Evolutionary conservation across 1,140 invertebrate species (phyloP).

Genomic region (Drosophila micromelanica): DNA sequence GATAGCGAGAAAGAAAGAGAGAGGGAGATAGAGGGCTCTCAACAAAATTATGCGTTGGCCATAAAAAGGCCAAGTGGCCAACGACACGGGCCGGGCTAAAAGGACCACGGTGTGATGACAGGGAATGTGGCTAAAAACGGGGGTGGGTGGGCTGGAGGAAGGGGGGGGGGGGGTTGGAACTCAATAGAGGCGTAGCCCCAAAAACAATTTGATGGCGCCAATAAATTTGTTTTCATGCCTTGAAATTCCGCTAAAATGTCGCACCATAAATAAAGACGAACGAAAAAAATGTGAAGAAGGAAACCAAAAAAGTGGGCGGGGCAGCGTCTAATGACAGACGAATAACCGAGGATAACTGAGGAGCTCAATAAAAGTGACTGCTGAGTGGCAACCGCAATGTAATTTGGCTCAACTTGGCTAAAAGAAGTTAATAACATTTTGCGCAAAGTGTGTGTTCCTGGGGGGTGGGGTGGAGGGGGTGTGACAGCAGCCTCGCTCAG

Average conservation of each 20-base stretch:
- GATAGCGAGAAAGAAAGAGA: background rate
- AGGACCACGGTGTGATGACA: conserved; percentile 24
- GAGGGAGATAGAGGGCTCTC: conserved; percentile 39
- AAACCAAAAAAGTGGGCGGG: conserved; percentile 1
- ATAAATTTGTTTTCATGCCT: conserved; percentile 67
- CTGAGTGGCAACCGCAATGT: conserved; percentile 69
- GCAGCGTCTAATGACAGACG: conserved; percentile 23
- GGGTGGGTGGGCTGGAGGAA: background rate
- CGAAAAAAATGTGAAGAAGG: background rate
- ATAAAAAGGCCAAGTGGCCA: conserved; percentile 67
- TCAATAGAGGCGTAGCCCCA: conserved; percentile 28
- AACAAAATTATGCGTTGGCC: conserved; percentile 76
- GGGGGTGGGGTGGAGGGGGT: background rate
- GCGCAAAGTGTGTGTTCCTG: conserved; percentile 20
- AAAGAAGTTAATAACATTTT: conserved; percentile 81
- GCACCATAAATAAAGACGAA: conserved; percentile 66
- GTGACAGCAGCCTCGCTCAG: background rate
- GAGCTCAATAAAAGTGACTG: conserved; percentile 64
- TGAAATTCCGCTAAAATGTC: conserved; percentile 68
- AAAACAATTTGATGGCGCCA: conserved; percentile 64
- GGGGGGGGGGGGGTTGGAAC: background rate
- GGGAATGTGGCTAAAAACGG: background rate
- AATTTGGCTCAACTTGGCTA: conserved; percentile 66
- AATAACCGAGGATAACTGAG: conserved; percentile 11
- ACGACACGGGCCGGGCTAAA: conserved; percentile 32